Evolutionary conservation across 2,113 vertebrate species (phyloP), one percentile per base, ranked within the genome.

Genomic region (Hystrix cristata): DNA sequence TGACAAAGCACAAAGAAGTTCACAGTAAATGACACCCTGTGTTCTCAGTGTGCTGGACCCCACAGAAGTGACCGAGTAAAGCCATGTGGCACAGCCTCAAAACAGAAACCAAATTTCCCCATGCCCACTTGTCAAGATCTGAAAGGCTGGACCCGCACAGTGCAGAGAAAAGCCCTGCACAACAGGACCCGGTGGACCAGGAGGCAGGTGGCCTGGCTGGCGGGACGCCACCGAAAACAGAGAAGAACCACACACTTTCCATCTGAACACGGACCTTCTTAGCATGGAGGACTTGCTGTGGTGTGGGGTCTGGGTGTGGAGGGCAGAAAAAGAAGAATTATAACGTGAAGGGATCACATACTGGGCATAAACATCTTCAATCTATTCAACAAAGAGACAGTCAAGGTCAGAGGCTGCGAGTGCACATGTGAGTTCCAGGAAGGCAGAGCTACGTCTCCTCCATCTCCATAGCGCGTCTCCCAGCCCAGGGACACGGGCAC

Each of bases 401-500:
- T 18, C 23, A 27, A 4, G 29, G 25, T 51, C 29, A 16, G 13
- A 1, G 0, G 2, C 7, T 51, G 10, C 72, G 25, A 18, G 9
- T 18, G 53, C 53, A 57, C 34, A 34, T 18, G 13, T 51, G n/a
- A 43, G 12, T 71, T 57, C 34, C 27, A 16, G 3, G 34, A 31
- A 29, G 31, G 5, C 16, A 38, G 38, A 51, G 9, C 23, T 64
- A 4, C 9, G 7, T 46, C 3, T 64, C 21, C 18, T 31, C 51
- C 51, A 31, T 69, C 57, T 27, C 59, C n/a, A 23, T 5, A n/a
- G 43, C 72, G n/a, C 21, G 5, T 29, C 74, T 43, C 34, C 79
- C 27, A 53, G 1, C 29, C 5, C 4, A 60, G 34, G 14, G 14
- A 23, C 57, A 15, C 21, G 0, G 38, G 27, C 3, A n/a, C 16